Percentiles rank a stretch among this genome's conserved stretches.
phyloP scores from a whole-genome alignment of 2,113 vertebrate genomes.

The Formicarius rufipectus region DNA sequence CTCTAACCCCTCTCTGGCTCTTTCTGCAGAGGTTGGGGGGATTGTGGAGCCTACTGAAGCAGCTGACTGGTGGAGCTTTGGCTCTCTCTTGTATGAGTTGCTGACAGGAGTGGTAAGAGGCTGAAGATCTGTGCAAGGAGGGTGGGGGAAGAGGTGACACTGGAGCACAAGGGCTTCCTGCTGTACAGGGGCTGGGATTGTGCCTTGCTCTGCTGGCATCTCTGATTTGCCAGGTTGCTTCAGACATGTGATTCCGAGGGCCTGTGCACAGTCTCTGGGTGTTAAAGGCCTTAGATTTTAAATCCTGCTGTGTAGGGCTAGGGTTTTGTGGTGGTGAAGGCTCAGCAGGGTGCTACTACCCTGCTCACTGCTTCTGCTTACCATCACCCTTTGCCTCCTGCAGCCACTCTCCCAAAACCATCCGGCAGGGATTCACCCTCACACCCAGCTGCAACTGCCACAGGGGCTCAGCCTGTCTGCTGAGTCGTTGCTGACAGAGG shows the following conservation, averaged over 20 bases:
- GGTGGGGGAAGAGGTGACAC: neutral
- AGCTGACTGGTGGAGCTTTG: conserved; percentile 98
- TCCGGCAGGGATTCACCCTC: conserved; percentile 88
- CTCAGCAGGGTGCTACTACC: neutral
- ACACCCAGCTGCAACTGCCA: conserved; percentile 89
- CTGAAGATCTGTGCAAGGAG: neutral
- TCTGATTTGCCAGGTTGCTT: neutral
- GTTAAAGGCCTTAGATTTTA: neutral
- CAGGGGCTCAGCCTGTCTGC: conserved; percentile 87
- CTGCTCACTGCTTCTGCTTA: neutral
- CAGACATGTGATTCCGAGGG: neutral
- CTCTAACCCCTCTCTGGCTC: neutral
- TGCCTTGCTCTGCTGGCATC: neutral
- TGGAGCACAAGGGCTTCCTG: neutral
- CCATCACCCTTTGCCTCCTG: neutral
- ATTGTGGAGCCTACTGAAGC: conserved; percentile 86
- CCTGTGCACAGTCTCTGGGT: neutral
- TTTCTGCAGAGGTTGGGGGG: conserved; percentile 87
- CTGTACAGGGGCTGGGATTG: neutral
- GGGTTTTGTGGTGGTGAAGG: neutral
- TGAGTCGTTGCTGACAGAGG: conserved; percentile 88
- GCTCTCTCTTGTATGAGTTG: conserved; percentile 90
- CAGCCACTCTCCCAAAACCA: conserved; percentile 91
- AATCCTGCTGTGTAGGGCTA: neutral
- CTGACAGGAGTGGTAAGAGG: conserved; percentile 89